Evolutionary conservation across 1,140 invertebrate species (phyloP).

Genomic region (Caerostris darwini): DNA sequence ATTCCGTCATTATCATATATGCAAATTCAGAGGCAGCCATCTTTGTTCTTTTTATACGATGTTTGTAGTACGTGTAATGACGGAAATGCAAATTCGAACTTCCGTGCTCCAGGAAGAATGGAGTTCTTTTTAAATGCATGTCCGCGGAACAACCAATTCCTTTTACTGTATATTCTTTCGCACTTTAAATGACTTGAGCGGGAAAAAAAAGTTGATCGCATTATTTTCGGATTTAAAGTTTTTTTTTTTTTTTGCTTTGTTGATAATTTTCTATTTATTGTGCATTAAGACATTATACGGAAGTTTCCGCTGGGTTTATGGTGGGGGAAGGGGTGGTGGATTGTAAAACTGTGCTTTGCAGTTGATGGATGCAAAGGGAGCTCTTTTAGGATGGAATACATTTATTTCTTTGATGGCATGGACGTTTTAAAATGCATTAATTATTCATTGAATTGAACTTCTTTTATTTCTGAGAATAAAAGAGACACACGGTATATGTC

Average conservation of each 20-base stretch:
- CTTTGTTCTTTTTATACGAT: neutral
- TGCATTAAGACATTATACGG: neutral
- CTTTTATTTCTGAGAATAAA: no score
- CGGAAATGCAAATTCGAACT: neutral
- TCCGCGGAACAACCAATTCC: neutral
- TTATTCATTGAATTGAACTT: neutral
- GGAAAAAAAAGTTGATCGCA: neutral
- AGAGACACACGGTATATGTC: no score
- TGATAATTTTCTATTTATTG: conserved; percentile 5
- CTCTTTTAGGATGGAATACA: neutral
- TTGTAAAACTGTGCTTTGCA: neutral
- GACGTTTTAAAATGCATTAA: neutral
- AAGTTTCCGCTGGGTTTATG: no score
- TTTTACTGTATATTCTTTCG: neutral
- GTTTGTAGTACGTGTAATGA: neutral
- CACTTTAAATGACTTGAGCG: neutral
- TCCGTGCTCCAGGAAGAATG: neutral
- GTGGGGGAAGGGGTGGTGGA: no score
- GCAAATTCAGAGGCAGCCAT: neutral
- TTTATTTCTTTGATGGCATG: neutral
- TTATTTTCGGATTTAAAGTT: neutral
- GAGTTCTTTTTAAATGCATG: neutral
- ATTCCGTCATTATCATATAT: neutral
- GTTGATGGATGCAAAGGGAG: neutral
- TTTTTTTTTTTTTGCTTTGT: neutral